These are phyloP conservation scores for Pogona vitticeps DNA, from an alignment of 2,113 vertebrate species.

Conservation along the genomic window DNA sequence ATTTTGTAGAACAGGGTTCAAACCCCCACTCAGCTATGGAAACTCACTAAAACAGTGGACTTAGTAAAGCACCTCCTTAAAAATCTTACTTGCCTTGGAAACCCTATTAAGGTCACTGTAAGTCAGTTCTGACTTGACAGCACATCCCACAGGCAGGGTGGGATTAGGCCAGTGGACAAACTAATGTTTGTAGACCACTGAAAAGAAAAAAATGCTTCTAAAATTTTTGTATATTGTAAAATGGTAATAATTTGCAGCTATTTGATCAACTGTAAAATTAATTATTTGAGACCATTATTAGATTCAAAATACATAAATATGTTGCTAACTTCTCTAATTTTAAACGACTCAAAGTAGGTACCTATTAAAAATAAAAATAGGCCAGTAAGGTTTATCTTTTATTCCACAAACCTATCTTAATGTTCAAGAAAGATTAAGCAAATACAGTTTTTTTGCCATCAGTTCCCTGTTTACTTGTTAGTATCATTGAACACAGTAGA, in stretches of 20 bases:
- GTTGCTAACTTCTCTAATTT: no score
- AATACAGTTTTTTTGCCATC: neutral
- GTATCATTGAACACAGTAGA: neutral
- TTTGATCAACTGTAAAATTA: neutral
- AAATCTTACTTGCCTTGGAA: no score
- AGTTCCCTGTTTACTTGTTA: neutral
- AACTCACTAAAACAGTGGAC: no score
- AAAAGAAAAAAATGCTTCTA: no score
- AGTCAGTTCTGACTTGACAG: no score
- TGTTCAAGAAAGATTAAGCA: neutral
- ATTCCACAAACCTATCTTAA: neutral
- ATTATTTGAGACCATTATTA: neutral
- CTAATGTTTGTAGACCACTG: no score
- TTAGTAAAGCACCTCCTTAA: no score
- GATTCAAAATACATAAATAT: neutral
- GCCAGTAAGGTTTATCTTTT: neutral
- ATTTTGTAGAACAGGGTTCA: no score
- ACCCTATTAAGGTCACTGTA: no score
- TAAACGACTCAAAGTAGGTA: neutral
- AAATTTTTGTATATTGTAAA: neutral
- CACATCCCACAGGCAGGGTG: no score
- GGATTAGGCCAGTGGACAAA: neutral
- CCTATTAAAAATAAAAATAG: neutral
- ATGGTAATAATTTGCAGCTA: neutral
- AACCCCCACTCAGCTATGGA: no score